Evolutionary conservation across 2,113 vertebrate genomes (phyloP).

Genomic region (Peromyscus polionotus): DNA sequence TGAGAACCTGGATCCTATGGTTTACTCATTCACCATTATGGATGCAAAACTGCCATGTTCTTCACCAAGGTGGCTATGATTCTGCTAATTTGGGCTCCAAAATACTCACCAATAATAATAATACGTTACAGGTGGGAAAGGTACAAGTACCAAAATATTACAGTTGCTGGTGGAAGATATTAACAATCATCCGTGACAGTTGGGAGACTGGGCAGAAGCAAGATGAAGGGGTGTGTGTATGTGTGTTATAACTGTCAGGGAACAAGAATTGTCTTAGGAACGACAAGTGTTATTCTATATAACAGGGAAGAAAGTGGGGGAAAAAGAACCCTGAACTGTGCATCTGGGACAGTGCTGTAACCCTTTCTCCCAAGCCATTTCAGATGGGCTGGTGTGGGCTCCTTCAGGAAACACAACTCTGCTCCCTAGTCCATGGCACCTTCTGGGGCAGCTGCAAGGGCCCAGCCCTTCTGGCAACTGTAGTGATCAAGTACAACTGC

Average conservation of each 20-base stretch:
- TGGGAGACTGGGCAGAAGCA: no score
- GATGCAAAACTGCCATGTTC: background rate
- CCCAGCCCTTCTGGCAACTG: background rate
- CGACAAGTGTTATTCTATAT: background rate
- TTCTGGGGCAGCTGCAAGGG: background rate
- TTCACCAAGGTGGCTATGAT: background rate
- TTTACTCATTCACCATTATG: background rate
- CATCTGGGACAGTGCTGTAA: background rate
- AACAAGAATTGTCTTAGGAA: background rate
- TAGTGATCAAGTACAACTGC: fast-evolving
- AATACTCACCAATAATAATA: background rate
- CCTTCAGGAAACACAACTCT: background rate
- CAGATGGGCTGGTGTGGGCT: background rate
- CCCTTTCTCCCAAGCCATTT: background rate
- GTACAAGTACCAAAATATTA: background rate
- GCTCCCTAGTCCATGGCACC: background rate
- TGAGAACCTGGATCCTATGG: background rate
- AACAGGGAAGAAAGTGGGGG: background rate
- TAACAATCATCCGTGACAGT: background rate
- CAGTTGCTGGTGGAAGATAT: background rate
- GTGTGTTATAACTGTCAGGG: background rate
- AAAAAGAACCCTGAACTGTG: background rate
- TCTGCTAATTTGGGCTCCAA: background rate
- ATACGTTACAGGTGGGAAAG: background rate
- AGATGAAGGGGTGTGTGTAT: background rate